phyloP scores from a whole-genome alignment of 2,113 vertebrate genomes.

The Corythaixoides concolor region DNA sequence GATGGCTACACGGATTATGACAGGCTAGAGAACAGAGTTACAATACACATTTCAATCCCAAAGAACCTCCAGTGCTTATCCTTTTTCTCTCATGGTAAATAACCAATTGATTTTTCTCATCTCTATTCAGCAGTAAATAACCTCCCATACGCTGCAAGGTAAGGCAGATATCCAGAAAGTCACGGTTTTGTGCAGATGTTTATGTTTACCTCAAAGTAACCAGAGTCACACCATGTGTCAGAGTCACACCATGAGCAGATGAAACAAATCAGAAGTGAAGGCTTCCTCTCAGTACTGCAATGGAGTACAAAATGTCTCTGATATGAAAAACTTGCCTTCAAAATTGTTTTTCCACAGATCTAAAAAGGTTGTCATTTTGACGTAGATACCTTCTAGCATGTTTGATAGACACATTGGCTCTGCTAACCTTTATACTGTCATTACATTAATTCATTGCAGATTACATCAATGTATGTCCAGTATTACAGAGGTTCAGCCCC shows the following conservation, averaged over 20 bases:
- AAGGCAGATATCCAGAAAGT: neutral
- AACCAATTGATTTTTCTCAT: slow-evolving; percentile 21
- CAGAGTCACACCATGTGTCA: too few relatives aligned
- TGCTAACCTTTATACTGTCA: neutral
- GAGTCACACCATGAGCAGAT: neutral
- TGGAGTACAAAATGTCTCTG: neutral
- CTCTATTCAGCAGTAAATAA: slow-evolving; percentile 9
- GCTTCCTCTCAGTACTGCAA: neutral
- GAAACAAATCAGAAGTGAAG: neutral
- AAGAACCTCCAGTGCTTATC: neutral
- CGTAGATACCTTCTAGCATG: neutral
- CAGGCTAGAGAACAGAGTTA: neutral
- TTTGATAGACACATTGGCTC: neutral
- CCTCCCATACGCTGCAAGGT: neutral
- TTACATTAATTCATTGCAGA: neutral
- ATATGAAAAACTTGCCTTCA: neutral
- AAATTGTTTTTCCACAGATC: neutral
- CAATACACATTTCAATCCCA: neutral
- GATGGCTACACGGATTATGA: neutral
- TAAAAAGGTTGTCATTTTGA: neutral
- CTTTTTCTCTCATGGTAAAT: neutral
- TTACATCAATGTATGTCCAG: neutral
- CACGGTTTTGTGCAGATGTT: neutral
- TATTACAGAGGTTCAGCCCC: neutral
- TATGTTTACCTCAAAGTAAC: neutral